Evolutionary conservation across 1,140 invertebrate genomes (phyloP).

Genomic region (Diorhabda sublineata): DNA sequence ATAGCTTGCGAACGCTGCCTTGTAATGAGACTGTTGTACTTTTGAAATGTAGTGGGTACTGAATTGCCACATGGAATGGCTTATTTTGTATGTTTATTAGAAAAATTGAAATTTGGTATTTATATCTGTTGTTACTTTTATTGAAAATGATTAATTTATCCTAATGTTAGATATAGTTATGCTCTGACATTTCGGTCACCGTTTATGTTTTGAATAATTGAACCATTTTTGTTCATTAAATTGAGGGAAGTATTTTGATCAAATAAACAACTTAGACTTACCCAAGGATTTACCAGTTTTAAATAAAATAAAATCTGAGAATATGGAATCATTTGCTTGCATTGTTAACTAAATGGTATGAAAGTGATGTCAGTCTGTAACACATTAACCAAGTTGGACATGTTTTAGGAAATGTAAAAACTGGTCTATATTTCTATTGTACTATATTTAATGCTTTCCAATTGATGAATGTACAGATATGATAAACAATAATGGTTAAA

Average conservation of each 20-base stretch:
- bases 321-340: background rate
- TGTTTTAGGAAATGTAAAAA: background rate
- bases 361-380: background rate
- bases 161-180: constrained; percentile 10
- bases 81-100: constrained; percentile 11
- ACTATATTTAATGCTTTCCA: no score
- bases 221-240: constrained; percentile 13
- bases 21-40: constrained; percentile 37
- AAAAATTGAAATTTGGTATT: constrained; percentile 8
- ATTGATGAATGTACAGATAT: background rate
- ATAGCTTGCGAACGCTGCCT: constrained; percentile 48
- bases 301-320: background rate
- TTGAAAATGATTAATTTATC: constrained; percentile 9
- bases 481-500: background rate
- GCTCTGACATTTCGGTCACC: constrained; percentile 1
- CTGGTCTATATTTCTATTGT: background rate
- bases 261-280: background rate
- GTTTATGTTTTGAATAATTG: constrained; percentile 5
- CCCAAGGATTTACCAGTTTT: background rate
- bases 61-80: background rate
- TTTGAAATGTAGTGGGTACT: background rate
- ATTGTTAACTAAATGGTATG: background rate
- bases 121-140: constrained; percentile 12
- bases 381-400: background rate
- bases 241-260: background rate